Percentiles rank a stretch among this genome's conserved stretches.
Evolutionary conservation across 1,140 invertebrate species (phyloP).

Genomic region (Microplitis demolitor): DNA sequence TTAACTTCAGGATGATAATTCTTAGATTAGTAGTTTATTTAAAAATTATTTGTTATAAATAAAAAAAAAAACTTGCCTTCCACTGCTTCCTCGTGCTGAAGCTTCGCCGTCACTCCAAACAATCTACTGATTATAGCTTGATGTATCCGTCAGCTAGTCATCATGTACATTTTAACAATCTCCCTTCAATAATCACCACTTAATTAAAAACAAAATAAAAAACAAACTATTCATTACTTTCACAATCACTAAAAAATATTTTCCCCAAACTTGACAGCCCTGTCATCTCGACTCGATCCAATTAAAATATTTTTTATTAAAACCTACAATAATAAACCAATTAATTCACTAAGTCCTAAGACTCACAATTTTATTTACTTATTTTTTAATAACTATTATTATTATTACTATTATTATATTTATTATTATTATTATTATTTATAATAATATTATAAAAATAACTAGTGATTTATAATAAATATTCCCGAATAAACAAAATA

Average conservation of each 20-base stretch:
- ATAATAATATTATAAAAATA: slow-evolving; percentile 1
- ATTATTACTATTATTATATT: neutral
- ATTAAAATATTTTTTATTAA: neutral
- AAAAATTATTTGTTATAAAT: too few relatives aligned
- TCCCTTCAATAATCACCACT: slow-evolving; percentile 4
- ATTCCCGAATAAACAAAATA: slow-evolving; percentile 24
- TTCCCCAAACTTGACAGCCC: neutral
- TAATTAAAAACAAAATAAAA: slow-evolving; percentile 10
- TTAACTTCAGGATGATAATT: too few relatives aligned
- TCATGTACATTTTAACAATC: slow-evolving; percentile 17
- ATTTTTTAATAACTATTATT: neutral
- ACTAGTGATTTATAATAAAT: neutral
- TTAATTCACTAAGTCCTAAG: neutral
- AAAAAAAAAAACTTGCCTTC: slow-evolving; percentile 35
- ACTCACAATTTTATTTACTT: neutral
- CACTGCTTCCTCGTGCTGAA: slow-evolving; percentile 32
- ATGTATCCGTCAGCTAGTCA: slow-evolving; percentile 47
- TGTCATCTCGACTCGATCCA: neutral
- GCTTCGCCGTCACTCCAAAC: slow-evolving; percentile 32
- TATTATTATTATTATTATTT: too few relatives aligned
- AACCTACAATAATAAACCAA: neutral
- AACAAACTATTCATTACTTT: neutral
- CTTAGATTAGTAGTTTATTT: too few relatives aligned
- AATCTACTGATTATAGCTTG: neutral
- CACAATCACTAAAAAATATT: too few relatives aligned